Evolutionary conservation across 2,113 vertebrate genomes (phyloP), one percentile per base, ranked within the genome.

Genomic region (Eudorcas thomsonii): DNA sequence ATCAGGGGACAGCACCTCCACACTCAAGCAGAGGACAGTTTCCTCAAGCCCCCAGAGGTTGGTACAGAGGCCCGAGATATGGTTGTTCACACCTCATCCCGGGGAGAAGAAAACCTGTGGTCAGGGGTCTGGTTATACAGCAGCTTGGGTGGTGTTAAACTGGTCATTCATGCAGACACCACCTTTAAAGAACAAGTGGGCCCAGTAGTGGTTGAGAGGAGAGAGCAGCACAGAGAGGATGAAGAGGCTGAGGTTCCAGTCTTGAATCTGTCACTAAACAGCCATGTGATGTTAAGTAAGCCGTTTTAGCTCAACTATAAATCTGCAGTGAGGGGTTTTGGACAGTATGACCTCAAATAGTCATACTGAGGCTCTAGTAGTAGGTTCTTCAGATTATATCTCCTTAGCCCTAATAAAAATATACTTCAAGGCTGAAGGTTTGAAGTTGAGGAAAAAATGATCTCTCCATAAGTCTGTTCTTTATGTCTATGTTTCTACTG

Each of bases 31-130:
- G 96, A 82, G 94, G 92, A 52, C 26, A 21, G 33, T 33, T 91
- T 92, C 62, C 16, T 74, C 55, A 55, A 50, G 80, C 39, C n/a
- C n/a, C 1, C 3, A 21, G 50, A 55, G 81, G 52, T 5, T 2
- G 0, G 1, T 5, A 6, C 39, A 25, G 54, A 33, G 28, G 26
- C 62, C 62, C 85, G 21, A 88, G 84, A 57, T 39, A 52, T 28
- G 80, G 80, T 19, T 64, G 25, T 94, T 92, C 95, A 88, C 59
- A 92, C 88, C 54, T 96, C 57, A 52, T 94, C 55, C n/a, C 67
- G n/a, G 55, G 94, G 81, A 60, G 91, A 84, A 86, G 86, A 43
- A 91, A 90, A 94, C 64, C 50, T 90, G 64, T 28, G 81, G 57
- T 67, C 23, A 19, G 25, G 26, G 33, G 33, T 23, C 48, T 85